phyloP scores from a whole-genome alignment of 2,113 vertebrate genomes.

The Romanogobio albipinnatus region DNA sequence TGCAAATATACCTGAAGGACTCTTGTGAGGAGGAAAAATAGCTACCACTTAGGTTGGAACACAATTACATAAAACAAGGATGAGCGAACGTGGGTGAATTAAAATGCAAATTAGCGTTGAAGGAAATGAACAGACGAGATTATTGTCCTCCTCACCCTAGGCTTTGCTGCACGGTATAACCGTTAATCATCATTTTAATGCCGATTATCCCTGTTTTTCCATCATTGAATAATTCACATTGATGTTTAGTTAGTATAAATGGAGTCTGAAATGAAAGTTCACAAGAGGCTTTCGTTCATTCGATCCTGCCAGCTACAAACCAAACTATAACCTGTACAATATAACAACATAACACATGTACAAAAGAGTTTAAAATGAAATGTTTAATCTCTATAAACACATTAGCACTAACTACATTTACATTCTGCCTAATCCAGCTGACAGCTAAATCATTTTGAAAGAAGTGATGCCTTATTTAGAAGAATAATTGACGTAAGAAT shows the following conservation, averaged over 20 bases:
- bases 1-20: conserved; percentile 11
- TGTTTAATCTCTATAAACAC: neutral
- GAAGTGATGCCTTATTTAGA: neutral
- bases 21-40: conserved; percentile 28
- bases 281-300: neutral
- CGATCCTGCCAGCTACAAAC: neutral
- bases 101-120: conserved; percentile 54
- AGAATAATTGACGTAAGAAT: neutral
- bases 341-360: neutral
- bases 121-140: conserved; percentile 18
- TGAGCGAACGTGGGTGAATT: conserved; percentile 41
- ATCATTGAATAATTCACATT: conserved; percentile 7
- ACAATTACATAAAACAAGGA: conserved; percentile 46
- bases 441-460: neutral
- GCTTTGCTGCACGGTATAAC: neutral
- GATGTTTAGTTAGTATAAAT: neutral
- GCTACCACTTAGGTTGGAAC: conserved; percentile 39
- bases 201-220: neutral
- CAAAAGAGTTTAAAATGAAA: neutral
- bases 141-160: neutral
- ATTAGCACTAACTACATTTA: neutral
- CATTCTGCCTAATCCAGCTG: neutral
- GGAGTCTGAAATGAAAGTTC: neutral
- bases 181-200: neutral
- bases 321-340: neutral